Evolutionary conservation across 2,797 vertebrate species (phyloP).

Genomic region (Ciconia nigra): DNA sequence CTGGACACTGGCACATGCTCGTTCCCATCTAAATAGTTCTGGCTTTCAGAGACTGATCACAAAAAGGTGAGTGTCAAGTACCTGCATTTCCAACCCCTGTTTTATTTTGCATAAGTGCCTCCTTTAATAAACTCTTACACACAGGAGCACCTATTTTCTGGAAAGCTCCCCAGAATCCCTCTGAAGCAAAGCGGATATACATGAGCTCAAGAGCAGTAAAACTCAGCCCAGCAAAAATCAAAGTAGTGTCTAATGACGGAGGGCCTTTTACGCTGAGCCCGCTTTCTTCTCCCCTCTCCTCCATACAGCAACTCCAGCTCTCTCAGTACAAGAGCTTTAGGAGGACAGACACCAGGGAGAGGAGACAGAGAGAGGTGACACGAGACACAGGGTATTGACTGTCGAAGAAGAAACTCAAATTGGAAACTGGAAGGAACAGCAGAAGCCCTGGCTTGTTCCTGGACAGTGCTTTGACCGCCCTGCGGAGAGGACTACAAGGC

Average conservation of each 20-base stretch:
- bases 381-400: neutral
- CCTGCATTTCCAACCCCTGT: neutral
- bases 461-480: neutral
- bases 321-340: neutral
- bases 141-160: neutral
- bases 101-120: neutral
- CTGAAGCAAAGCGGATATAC: neutral
- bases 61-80: neutral
- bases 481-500: neutral
- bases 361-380: neutral
- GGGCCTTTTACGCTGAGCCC: neutral
- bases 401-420: neutral
- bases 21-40: neutral
- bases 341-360: neutral
- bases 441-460: neutral
- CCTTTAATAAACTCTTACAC: neutral
- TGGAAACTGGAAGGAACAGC: neutral
- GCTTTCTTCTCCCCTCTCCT: neutral
- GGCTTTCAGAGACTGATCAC: neutral
- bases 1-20: fast-evolving
- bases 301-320: neutral
- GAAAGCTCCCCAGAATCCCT: neutral
- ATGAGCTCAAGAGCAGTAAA: neutral
- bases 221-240: neutral
- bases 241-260: neutral